Evolutionary conservation across 2,113 vertebrate species (phyloP).

Genomic region (Catharus minimus): DNA sequence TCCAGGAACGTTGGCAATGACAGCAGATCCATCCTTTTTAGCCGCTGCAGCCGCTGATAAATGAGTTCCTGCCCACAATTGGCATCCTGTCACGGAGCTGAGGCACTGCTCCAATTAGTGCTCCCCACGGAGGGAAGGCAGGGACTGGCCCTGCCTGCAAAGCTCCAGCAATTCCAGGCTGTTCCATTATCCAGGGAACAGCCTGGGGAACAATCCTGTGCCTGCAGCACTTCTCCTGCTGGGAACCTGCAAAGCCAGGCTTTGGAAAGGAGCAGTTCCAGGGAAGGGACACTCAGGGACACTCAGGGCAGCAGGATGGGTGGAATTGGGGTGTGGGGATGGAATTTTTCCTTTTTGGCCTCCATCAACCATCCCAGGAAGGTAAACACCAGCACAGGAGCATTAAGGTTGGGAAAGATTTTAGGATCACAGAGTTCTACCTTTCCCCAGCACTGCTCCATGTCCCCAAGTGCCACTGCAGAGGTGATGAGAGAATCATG

Average conservation of each 20-base stretch:
- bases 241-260: too few relatives aligned
- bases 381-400: fast-evolving
- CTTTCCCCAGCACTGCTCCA: fast-evolving
- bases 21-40: conserved; percentile 52
- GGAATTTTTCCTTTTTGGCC: background rate
- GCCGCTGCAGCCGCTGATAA: conserved; percentile 22
- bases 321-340: fast-evolving
- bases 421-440: too few relatives aligned
- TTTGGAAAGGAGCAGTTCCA: background rate
- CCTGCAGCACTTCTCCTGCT: too few relatives aligned
- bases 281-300: background rate
- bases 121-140: background rate
- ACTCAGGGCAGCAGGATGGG: fast-evolving
- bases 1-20: background rate
- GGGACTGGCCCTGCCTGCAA: background rate
- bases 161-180: background rate
- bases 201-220: background rate
- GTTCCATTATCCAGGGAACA: background rate
- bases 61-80: conserved; percentile 42
- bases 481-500: background rate
- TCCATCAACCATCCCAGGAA: background rate
- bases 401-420: background rate
- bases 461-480: background rate
- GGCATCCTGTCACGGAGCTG: conserved; percentile 23
- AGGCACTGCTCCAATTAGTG: background rate